Evolutionary conservation across 2,113 vertebrate species (phyloP).

Genomic region (Crotalus horridus): DNA sequence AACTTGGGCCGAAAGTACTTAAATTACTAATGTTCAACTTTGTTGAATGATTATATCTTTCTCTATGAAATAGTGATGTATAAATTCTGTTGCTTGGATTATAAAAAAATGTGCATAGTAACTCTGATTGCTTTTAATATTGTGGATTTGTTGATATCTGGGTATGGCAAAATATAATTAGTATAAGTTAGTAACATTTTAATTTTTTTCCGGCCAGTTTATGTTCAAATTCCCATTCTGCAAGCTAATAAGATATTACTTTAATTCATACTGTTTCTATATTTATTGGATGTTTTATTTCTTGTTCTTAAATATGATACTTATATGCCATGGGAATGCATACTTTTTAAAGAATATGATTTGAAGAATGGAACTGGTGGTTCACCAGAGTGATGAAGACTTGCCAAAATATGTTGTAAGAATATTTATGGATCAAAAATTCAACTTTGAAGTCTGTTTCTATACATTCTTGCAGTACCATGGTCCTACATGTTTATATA

Average conservation of each 20-base stretch:
- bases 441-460: background rate
- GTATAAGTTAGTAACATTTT: background rate
- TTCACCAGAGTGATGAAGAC: background rate
- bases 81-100: constrained; percentile 9
- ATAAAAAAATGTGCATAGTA: constrained; percentile 28
- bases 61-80: constrained; percentile 20
- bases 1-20: background rate
- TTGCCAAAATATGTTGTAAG: background rate
- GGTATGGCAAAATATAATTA: background rate
- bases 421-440: background rate
- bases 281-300: background rate
- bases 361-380: background rate
- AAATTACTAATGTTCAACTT: background rate
- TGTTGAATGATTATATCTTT: constrained; percentile 4
- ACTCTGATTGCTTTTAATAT: constrained; percentile 39
- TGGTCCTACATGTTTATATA: background rate
- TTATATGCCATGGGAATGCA: background rate
- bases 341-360: background rate
- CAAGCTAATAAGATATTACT: background rate
- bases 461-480: background rate
- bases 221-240: background rate
- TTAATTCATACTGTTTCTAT: background rate
- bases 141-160: constrained; percentile 16
- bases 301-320: background rate
- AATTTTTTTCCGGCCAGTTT: too few species aligned